These are phyloP conservation scores for Oscheius sp. DNA, from an alignment of 2,888 invertebrate species.

Conservation along the genomic window DNA sequence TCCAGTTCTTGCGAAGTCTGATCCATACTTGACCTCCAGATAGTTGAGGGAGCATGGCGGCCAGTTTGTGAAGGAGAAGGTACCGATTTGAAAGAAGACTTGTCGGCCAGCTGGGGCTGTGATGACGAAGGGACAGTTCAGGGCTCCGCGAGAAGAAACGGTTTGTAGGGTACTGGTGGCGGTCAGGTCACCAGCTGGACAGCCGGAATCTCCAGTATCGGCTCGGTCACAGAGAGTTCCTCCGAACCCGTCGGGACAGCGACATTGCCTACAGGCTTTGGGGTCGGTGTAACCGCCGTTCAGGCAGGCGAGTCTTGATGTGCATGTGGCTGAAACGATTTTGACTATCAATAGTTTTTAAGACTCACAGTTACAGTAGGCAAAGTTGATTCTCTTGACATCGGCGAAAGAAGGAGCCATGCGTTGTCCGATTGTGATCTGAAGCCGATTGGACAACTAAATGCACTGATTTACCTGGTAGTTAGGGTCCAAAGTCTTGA, in stretches of 20 bases:
- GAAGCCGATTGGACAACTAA: background rate
- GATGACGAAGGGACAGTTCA: slow-evolving; percentile 64
- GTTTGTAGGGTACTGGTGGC: slow-evolving; percentile 49
- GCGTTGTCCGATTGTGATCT: slow-evolving; percentile 66
- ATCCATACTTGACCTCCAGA: slow-evolving; percentile 64
- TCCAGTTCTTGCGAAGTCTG: slow-evolving; percentile 57
- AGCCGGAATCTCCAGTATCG: slow-evolving; percentile 33
- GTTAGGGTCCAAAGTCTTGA: slow-evolving; percentile 61
- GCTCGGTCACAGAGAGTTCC: slow-evolving; percentile 48
- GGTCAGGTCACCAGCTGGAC: slow-evolving; percentile 49
- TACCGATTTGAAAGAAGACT: slow-evolving; percentile 56
- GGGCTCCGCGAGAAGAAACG: slow-evolving; percentile 50
- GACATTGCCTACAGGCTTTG: slow-evolving; percentile 60
- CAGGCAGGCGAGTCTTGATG: slow-evolving; percentile 51
- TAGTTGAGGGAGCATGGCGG: slow-evolving; percentile 47
- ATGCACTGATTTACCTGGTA: slow-evolving; percentile 49
- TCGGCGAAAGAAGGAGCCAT: slow-evolving; percentile 65
- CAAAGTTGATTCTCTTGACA: slow-evolving; percentile 68
- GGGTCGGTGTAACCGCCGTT: slow-evolving; percentile 70
- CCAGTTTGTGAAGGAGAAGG: slow-evolving; percentile 34
- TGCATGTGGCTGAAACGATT: slow-evolving; percentile 46
- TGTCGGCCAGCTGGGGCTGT: slow-evolving; percentile 56
- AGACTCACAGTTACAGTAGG: slow-evolving; percentile 65
- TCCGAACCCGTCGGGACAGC: slow-evolving; percentile 65
- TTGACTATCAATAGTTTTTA: background rate